Conservation (phyloP, 1,140 invertebrate genomes). For the Zaprionus ghesquierei region DNA sequence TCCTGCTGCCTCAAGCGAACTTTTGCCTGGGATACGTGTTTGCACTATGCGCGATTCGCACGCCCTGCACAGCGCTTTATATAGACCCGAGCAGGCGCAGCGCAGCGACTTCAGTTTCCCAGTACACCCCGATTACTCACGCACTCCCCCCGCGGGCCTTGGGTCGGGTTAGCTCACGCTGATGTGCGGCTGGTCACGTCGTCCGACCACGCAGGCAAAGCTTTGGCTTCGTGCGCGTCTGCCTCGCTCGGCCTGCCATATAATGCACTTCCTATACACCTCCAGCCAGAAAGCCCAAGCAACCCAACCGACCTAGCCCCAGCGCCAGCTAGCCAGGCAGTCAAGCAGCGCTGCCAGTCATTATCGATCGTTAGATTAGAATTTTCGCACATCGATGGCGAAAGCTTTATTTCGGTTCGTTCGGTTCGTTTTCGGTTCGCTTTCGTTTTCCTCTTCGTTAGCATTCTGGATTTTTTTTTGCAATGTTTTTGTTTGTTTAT, state of each 20-base stretch:
- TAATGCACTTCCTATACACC: slow-evolving; percentile 58
- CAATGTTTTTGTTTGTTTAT: slow-evolving; percentile 70
- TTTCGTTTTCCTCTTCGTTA: background rate
- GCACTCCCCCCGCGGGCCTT: slow-evolving; percentile 26
- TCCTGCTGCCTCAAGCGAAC: background rate
- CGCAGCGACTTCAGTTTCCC: slow-evolving; percentile 6
- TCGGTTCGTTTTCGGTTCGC: background rate
- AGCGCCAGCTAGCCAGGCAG: background rate
- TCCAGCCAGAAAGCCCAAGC: too few relatives aligned
- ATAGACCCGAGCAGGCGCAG: slow-evolving; percentile 18
- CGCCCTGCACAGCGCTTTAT: slow-evolving; percentile 47
- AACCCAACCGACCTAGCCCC: too few relatives aligned
- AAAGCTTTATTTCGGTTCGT: background rate
- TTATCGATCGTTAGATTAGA: slow-evolving; percentile 75
- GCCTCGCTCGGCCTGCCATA: background rate
- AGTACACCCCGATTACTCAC: background rate
- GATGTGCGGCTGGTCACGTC: slow-evolving; percentile 69
- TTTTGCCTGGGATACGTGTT: slow-evolving; percentile 1
- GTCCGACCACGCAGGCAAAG: slow-evolving; percentile 43
- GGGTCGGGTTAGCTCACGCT: slow-evolving; percentile 6
- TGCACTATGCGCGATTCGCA: slow-evolving; percentile 63
- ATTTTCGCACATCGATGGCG: slow-evolving; percentile 39
- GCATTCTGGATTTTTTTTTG: slow-evolving; percentile 16
- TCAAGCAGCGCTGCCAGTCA: slow-evolving; percentile 8
- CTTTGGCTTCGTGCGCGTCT: slow-evolving; percentile 6